phyloP scores from a whole-genome alignment of 2,113 vertebrate genomes.

The Triplophysa rosa region DNA sequence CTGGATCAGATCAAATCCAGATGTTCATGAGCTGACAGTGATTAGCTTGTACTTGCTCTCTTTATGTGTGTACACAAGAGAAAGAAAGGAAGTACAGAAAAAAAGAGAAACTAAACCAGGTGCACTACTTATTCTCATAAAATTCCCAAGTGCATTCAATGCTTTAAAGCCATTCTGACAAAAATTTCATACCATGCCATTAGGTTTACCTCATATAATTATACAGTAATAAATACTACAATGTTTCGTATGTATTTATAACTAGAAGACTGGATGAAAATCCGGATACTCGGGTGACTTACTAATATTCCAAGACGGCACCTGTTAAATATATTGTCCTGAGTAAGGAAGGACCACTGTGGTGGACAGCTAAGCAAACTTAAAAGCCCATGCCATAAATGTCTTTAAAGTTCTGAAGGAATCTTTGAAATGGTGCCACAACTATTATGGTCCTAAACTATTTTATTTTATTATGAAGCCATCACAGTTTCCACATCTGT shows the following conservation, averaged over 20 bases:
- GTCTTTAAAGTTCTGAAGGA: slow-evolving; percentile 65
- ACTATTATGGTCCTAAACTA: slow-evolving; percentile 68
- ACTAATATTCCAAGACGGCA: slow-evolving; percentile 64
- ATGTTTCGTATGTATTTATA: slow-evolving; percentile 65
- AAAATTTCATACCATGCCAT: slow-evolving; percentile 35
- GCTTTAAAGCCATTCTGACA: slow-evolving; percentile 67
- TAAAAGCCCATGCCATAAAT: slow-evolving; percentile 67
- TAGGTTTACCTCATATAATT: slow-evolving; percentile 25
- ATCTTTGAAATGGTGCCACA: slow-evolving; percentile 70
- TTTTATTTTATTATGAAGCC: slow-evolving; percentile 71
- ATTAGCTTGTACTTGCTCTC: slow-evolving; percentile 29
- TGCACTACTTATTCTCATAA: slow-evolving; percentile 65
- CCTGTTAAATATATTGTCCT: slow-evolving; percentile 72
- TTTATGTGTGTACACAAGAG: not conserved
- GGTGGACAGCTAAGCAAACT: slow-evolving; percentile 68
- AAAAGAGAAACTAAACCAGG: slow-evolving; percentile 56
- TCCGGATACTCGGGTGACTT: slow-evolving; percentile 37
- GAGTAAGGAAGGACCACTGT: slow-evolving; percentile 62
- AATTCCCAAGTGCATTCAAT: slow-evolving; percentile 63
- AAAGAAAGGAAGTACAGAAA: not conserved
- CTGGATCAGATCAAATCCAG: slow-evolving; percentile 67
- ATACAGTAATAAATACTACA: slow-evolving; percentile 43
- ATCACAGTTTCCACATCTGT: slow-evolving; percentile 74
- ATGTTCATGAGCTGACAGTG: slow-evolving; percentile 58
- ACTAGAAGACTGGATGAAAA: slow-evolving; percentile 40